These are phyloP conservation scores for Andrena bucephala DNA, from an alignment of 2,888 invertebrate genomes.

Conservation along the genomic window DNA sequence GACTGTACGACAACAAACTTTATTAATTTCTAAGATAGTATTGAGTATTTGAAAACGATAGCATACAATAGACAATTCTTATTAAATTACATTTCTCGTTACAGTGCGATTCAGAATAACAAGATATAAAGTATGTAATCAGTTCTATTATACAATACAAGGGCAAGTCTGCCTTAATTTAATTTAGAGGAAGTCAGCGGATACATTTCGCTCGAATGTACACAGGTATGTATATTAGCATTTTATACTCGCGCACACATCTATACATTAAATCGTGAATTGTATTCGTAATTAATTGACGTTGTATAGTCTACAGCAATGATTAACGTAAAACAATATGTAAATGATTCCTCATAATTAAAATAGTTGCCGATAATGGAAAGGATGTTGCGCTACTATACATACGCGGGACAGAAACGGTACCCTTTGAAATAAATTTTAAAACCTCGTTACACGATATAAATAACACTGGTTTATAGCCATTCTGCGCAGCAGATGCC, in stretches of 20 bases:
- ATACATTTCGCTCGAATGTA: constrained; percentile 8
- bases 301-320: constrained; percentile 62
- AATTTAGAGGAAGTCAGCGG: neutral
- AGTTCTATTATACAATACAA: constrained; percentile 33
- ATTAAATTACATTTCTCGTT: constrained; percentile 39
- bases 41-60: constrained; percentile 59
- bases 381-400: constrained; percentile 8
- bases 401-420: neutral
- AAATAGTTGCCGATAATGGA: constrained; percentile 19
- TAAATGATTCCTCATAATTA: constrained; percentile 19
- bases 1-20: constrained; percentile 43
- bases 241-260: constrained; percentile 1
- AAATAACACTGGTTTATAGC: too few species aligned
- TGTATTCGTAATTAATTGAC: constrained; percentile 32
- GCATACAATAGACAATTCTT: constrained; percentile 28
- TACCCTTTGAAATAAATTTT: too few species aligned
- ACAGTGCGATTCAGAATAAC: constrained; percentile 32
- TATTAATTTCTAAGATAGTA: constrained; percentile 51
- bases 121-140: constrained; percentile 32
- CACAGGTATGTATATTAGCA: constrained; percentile 21
- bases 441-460: too few species aligned
- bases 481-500: too few species aligned
- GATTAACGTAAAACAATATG: constrained; percentile 44
- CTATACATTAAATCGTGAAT: constrained; percentile 17
- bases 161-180: neutral